Evolutionary conservation across 2,888 invertebrate genomes (phyloP).

Genomic region (Drosophila austrosaltans): DNA sequence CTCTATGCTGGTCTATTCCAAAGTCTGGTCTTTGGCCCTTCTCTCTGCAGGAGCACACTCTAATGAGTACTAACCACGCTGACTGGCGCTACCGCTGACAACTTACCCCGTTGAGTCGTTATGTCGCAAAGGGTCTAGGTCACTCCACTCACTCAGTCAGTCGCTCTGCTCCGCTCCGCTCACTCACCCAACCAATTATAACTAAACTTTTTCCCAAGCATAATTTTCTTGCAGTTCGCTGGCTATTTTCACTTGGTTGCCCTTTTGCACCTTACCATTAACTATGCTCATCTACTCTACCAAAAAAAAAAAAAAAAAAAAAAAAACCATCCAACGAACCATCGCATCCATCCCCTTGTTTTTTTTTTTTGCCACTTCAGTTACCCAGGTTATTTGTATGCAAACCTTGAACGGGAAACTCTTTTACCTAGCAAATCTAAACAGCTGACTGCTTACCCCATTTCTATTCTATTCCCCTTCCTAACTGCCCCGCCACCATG

Average conservation of each 20-base stretch:
- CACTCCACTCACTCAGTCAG: constrained; percentile 9
- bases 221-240: constrained; percentile 74
- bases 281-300: constrained; percentile 22
- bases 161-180: not conserved
- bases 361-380: constrained; percentile 48
- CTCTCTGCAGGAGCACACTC: constrained; percentile 1
- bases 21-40: not conserved
- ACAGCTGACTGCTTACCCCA: constrained; percentile 17
- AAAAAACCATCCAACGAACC: no score
- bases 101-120: constrained; percentile 32
- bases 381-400: constrained; percentile 50
- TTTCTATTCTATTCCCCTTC: not conserved
- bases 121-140: constrained; percentile 32
- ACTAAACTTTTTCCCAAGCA: constrained; percentile 53
- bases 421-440: constrained; percentile 15
- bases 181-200: constrained; percentile 46
- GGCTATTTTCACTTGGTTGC: constrained; percentile 71
- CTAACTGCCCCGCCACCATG: not conserved
- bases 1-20: not conserved
- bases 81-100: not conserved
- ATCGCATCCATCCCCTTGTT: constrained; percentile 46
- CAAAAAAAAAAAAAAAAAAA: constrained; percentile 2
- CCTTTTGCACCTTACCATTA: constrained; percentile 40
- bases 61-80: constrained; percentile 8
- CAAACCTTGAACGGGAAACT: constrained; percentile 38